phyloP scores from a whole-genome alignment of 2,113 vertebrate genomes.

The Irena cyanogastra region DNA sequence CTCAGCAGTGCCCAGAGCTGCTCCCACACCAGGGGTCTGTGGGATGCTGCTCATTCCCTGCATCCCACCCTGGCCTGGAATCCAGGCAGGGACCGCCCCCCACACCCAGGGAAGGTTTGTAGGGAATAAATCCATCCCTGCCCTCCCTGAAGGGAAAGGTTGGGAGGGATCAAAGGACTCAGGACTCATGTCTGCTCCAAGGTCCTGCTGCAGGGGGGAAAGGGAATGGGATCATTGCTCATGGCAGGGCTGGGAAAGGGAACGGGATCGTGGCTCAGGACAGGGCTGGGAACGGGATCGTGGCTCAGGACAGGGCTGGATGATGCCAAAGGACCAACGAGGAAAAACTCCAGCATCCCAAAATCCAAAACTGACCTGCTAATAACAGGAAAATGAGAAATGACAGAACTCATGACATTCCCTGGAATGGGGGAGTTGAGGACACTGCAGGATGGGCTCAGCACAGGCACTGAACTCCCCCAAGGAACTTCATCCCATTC shows the following conservation, averaged over 20 bases:
- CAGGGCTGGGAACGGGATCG: not conserved
- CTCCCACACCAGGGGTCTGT: not conserved
- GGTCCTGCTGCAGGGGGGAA: not conserved
- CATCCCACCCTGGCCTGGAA: not conserved
- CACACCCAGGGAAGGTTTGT: not conserved
- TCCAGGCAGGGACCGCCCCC: not conserved
- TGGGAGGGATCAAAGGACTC: not conserved
- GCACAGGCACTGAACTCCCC: not conserved
- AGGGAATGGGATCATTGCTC: rapidly evolving
- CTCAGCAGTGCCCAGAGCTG: not conserved
- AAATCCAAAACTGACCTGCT: not conserved
- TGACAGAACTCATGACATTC: not conserved
- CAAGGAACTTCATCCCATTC: not conserved
- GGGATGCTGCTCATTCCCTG: not conserved
- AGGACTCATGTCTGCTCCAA: not conserved
- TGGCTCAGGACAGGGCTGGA: not conserved
- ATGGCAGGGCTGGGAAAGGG: not conserved
- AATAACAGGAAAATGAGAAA: not conserved
- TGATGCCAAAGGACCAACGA: not conserved
- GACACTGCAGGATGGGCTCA: not conserved
- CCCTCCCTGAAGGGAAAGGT: not conserved
- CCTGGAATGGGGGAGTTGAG: not conserved
- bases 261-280: not conserved
- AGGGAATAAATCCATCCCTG: not conserved
- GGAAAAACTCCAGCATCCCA: not conserved